Conservation (phyloP, 2,888 invertebrate species). For the Mesopsocus fuscifrons region DNA sequence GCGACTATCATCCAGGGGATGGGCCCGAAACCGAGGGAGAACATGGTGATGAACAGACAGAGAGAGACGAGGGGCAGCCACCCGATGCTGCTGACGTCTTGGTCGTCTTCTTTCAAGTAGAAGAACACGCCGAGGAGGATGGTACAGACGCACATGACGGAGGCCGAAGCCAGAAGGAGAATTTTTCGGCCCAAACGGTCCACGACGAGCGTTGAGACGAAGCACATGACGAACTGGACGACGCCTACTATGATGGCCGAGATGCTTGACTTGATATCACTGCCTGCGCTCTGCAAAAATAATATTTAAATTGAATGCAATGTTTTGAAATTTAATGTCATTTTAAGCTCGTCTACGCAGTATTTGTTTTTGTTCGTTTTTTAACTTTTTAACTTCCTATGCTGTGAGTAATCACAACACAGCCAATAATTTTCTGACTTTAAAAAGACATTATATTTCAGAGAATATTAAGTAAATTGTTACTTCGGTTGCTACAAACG, state of each 20-base stretch:
- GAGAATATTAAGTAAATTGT: no score
- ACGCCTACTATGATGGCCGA: conserved; percentile 66
- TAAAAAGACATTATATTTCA: no score
- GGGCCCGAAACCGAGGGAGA: conserved; percentile 50
- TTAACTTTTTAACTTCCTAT: no score
- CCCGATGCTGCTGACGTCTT: conserved; percentile 4
- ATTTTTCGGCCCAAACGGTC: conserved; percentile 64
- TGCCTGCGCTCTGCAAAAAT: conserved; percentile 31
- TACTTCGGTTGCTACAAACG: not conserved
- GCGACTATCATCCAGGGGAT: conserved; percentile 76
- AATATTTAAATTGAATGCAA: not conserved
- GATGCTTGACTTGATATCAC: conserved; percentile 33
- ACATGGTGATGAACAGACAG: conserved; percentile 1
- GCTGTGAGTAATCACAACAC: no score
- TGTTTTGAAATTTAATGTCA: not conserved
- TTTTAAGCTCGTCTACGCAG: no score
- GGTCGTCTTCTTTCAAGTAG: conserved; percentile 21
- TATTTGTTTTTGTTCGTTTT: no score
- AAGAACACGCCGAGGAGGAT: conserved; percentile 56
- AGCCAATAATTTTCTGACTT: no score
- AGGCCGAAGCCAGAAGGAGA: conserved; percentile 49
- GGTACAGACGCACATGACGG: conserved; percentile 50
- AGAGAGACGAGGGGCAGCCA: conserved; percentile 38
- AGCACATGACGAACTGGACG: conserved; percentile 60
- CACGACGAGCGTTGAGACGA: conserved; percentile 53